Conservation (phyloP, 1,140 invertebrate genomes). For the Zophobas morio region DNA sequence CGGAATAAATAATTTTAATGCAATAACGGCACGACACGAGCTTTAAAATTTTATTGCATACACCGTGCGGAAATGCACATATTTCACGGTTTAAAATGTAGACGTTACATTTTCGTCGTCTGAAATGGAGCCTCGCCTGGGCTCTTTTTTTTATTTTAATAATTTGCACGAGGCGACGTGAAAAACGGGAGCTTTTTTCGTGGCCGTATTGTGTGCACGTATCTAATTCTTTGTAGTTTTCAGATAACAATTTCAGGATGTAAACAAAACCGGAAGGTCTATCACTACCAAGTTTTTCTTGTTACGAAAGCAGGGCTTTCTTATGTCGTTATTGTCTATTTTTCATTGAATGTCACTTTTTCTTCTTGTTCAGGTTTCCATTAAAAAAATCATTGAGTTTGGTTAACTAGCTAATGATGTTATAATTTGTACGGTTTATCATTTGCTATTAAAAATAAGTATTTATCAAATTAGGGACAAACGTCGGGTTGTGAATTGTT, state of each 20-base stretch:
- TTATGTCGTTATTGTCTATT: slow-evolving; percentile 3
- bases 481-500: too few relatives aligned
- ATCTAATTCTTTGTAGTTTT: slow-evolving; percentile 38
- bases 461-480: too few relatives aligned
- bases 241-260: slow-evolving; percentile 19
- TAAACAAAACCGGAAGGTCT: background rate
- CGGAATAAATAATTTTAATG: slow-evolving; percentile 42
- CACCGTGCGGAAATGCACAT: slow-evolving; percentile 37
- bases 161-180: slow-evolving; percentile 34
- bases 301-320: background rate
- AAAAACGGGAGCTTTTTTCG: slow-evolving; percentile 34
- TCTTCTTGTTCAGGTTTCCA: background rate
- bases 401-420: too few relatives aligned
- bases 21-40: slow-evolving; percentile 35
- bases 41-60: slow-evolving; percentile 41
- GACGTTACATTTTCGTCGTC: slow-evolving; percentile 32
- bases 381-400: background rate
- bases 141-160: slow-evolving; percentile 26
- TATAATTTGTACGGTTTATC: too few relatives aligned
- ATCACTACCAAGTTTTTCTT: slow-evolving; percentile 9
- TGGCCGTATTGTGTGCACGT: slow-evolving; percentile 17
- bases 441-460: too few relatives aligned
- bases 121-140: slow-evolving; percentile 9
- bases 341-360: background rate
- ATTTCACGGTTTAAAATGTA: slow-evolving; percentile 38